Percentiles rank a stretch among this genome's conserved stretches.
Conservation (phyloP, 2,888 invertebrate species). For the Theristus sp. region DNA sequence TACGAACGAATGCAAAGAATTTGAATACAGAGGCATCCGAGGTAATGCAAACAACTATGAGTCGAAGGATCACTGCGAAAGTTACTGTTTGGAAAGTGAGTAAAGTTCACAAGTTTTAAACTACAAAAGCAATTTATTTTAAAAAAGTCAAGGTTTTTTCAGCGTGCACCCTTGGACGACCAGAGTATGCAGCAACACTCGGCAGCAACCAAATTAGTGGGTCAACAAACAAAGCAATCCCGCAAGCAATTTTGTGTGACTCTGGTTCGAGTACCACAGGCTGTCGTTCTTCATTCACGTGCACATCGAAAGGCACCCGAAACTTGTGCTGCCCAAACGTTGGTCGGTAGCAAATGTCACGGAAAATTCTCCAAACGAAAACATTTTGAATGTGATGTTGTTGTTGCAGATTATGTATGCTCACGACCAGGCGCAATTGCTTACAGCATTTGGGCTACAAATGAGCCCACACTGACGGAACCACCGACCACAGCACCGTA, state of each 20-base stretch:
- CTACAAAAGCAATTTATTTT: neutral
- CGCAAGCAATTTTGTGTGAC: neutral
- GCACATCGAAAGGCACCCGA: constrained; percentile 26
- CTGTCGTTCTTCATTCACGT: constrained; percentile 25
- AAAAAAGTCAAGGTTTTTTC: neutral
- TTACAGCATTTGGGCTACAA: neutral
- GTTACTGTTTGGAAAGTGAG: constrained; percentile 27
- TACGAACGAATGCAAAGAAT: constrained; percentile 21
- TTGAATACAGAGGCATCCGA: constrained; percentile 23
- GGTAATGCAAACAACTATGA: constrained; percentile 15
- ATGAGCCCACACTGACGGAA: no score
- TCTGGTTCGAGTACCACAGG: constrained; percentile 1
- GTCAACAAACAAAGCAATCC: neutral
- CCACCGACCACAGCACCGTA: no score
- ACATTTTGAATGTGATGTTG: neutral
- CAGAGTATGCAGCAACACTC: neutral
- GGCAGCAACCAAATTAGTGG: neutral
- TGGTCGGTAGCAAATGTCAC: no score
- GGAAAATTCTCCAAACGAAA: no score
- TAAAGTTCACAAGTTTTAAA: neutral
- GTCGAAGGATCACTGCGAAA: constrained; percentile 27
- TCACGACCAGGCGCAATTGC: neutral
- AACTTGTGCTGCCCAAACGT: constrained; percentile 27
- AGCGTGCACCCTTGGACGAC: neutral
- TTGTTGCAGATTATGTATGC: neutral